These are phyloP conservation scores for Menidia beryllina DNA, from an alignment of 2,113 vertebrate species.

Conservation along the genomic window DNA sequence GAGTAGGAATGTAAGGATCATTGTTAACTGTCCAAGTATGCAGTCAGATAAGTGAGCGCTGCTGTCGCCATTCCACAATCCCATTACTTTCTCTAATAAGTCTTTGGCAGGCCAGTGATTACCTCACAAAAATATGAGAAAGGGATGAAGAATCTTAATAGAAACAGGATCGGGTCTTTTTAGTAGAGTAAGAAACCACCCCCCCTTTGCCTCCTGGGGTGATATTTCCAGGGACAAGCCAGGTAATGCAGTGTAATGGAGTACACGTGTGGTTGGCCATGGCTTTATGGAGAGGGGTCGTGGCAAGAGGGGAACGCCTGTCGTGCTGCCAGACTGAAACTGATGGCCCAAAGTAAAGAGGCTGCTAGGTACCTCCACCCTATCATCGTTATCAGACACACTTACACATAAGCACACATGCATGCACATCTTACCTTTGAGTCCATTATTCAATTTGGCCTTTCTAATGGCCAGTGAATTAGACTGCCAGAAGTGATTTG, in stretches of 20 bases:
- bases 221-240: slow-evolving; percentile 48
- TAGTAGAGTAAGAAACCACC: slow-evolving; percentile 11
- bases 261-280: slow-evolving; percentile 70
- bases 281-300: slow-evolving; percentile 76
- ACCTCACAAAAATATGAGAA: slow-evolving; percentile 43
- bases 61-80: slow-evolving; percentile 50
- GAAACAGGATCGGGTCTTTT: slow-evolving; percentile 57
- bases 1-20: slow-evolving; percentile 20
- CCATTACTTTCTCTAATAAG: slow-evolving; percentile 76
- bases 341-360: slow-evolving; percentile 76
- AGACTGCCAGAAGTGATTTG: slow-evolving; percentile 82
- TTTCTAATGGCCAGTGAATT: slow-evolving; percentile 82
- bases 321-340: slow-evolving; percentile 80
- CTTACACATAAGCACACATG: slow-evolving; percentile 19
- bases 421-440: slow-evolving; percentile 37
- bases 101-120: slow-evolving; percentile 72
- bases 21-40: slow-evolving; percentile 44
- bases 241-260: slow-evolving; percentile 76
- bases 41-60: slow-evolving; percentile 49
- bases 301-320: slow-evolving; percentile 63
- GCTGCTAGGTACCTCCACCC: slow-evolving; percentile 55
- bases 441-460: slow-evolving; percentile 84
- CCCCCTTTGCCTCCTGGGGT: slow-evolving; percentile 24
- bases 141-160: slow-evolving; percentile 63
- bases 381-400: slow-evolving; percentile 45